phyloP scores from a whole-genome alignment of 2,888 invertebrate species.

The Nymphalis polychloros region DNA sequence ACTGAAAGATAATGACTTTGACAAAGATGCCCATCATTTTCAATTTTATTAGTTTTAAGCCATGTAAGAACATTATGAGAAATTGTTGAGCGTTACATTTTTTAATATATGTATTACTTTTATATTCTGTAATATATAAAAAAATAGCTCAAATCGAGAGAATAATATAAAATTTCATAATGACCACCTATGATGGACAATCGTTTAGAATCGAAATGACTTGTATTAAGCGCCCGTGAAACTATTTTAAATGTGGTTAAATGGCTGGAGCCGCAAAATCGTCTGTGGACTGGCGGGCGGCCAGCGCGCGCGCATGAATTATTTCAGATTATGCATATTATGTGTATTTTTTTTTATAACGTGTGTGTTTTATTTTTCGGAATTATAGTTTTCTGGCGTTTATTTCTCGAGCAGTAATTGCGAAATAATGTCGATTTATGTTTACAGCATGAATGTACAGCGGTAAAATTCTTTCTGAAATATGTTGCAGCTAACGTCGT shows the following conservation, averaged over 20 bases:
- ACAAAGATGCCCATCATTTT: too few relatives aligned
- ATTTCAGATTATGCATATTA: neutral
- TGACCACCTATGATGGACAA: slow-evolving; percentile 13
- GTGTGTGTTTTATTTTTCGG: slow-evolving; percentile 18
- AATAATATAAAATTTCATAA: neutral
- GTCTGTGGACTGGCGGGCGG: slow-evolving; percentile 63
- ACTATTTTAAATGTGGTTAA: slow-evolving; percentile 67
- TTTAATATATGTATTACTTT: too few relatives aligned
- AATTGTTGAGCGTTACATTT: too few relatives aligned
- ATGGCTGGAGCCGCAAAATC: slow-evolving; percentile 68
- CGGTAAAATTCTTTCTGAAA: slow-evolving; percentile 11
- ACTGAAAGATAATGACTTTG: too few relatives aligned
- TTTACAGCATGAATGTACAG: slow-evolving; percentile 11
- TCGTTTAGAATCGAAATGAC: slow-evolving; percentile 36
- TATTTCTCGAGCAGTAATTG: slow-evolving; percentile 25
- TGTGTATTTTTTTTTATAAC: slow-evolving; percentile 22
- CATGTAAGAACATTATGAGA: too few relatives aligned
- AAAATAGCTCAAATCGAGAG: too few relatives aligned
- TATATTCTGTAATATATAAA: too few relatives aligned
- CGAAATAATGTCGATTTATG: slow-evolving; percentile 28
- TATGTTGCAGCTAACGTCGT: neutral
- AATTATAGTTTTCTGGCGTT: slow-evolving; percentile 29
- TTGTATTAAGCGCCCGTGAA: slow-evolving; percentile 47
- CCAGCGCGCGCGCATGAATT: slow-evolving; percentile 58
- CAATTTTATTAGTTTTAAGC: too few relatives aligned